These are phyloP conservation scores for Pheosia gnoma DNA, from an alignment of 2,888 invertebrate species.

Conservation along the genomic window DNA sequence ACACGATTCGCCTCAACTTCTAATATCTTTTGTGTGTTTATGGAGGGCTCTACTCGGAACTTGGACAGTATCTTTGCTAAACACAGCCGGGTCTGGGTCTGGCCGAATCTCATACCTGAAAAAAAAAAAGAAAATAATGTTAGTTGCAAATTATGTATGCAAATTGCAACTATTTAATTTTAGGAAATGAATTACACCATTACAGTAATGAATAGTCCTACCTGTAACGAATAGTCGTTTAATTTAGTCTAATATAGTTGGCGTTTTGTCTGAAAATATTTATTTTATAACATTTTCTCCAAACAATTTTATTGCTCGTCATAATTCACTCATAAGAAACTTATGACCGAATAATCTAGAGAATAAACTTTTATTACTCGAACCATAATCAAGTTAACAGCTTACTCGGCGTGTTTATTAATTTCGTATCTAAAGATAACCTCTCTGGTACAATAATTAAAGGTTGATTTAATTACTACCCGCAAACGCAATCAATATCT, in stretches of 20 bases:
- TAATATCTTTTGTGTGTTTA: conserved; percentile 21
- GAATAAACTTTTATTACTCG: neutral
- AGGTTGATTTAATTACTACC: conserved; percentile 7
- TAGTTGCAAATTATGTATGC: too few relatives aligned
- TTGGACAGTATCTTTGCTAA: conserved; percentile 47
- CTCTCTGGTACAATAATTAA: conserved; percentile 4
- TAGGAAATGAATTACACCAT: too few relatives aligned
- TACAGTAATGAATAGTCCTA: too few relatives aligned
- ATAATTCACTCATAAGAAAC: neutral
- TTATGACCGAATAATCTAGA: neutral
- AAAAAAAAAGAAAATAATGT: neutral
- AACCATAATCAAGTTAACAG: neutral
- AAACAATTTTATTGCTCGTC: neutral
- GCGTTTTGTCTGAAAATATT: too few relatives aligned
- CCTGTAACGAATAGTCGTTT: too few relatives aligned
- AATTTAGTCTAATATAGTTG: too few relatives aligned
- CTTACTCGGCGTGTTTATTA: conserved; percentile 10
- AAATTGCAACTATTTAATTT: too few relatives aligned
- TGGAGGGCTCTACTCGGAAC: conserved; percentile 44
- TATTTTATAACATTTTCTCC: neutral
- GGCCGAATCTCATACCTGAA: conserved; percentile 59
- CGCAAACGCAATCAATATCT: conserved; percentile 7
- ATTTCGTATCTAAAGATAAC: conserved; percentile 10
- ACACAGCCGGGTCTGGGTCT: conserved; percentile 47
- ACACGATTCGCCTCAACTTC: conserved; percentile 18